A percentile compares a stretch with the other conserved stretches of the same genome.
These are phyloP conservation scores for Adoxophyes honmai DNA, from an alignment of 1,140 invertebrate species.

Conservation along the genomic window DNA sequence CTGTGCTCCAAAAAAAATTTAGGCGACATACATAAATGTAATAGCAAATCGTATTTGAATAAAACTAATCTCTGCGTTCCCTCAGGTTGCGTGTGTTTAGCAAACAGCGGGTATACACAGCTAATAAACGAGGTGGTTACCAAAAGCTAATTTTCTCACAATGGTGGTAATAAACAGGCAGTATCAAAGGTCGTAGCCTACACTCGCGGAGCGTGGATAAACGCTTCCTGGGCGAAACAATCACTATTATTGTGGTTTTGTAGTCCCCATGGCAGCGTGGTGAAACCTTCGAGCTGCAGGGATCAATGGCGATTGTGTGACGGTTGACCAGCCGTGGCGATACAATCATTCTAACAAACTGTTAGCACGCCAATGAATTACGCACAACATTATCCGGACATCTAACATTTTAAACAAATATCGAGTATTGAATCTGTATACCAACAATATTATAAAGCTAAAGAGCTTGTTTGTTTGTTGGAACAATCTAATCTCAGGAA, in stretches of 20 bases:
- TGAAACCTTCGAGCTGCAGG: constrained; percentile 68
- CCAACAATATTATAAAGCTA: too few relatives aligned
- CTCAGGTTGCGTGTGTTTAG: constrained; percentile 5
- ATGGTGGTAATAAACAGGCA: constrained; percentile 24
- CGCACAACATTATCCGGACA: background rate
- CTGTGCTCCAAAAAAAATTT: too few relatives aligned
- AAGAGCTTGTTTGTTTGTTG: too few relatives aligned
- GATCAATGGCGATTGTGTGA: constrained; percentile 66
- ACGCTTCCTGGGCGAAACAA: constrained; percentile 67
- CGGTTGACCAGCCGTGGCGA: constrained; percentile 24
- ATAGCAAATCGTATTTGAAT: too few relatives aligned
- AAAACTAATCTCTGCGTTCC: too few relatives aligned
- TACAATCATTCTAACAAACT: constrained; percentile 8
- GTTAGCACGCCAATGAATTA: background rate
- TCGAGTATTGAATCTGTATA: too few relatives aligned
- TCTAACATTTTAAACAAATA: background rate
- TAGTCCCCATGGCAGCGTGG: constrained; percentile 26
- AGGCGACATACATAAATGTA: too few relatives aligned
- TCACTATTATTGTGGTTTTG: constrained; percentile 48
- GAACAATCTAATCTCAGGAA: too few relatives aligned
- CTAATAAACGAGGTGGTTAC: constrained; percentile 13
- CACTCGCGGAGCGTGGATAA: constrained; percentile 55
- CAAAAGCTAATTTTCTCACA: constrained; percentile 18
- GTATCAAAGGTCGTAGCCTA: constrained; percentile 30
- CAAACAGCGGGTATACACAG: background rate